Evolutionary conservation across 2,888 invertebrate species (phyloP), one percentile per base, ranked within the genome.

Genomic region (Chalcosyrphus nemorum): DNA sequence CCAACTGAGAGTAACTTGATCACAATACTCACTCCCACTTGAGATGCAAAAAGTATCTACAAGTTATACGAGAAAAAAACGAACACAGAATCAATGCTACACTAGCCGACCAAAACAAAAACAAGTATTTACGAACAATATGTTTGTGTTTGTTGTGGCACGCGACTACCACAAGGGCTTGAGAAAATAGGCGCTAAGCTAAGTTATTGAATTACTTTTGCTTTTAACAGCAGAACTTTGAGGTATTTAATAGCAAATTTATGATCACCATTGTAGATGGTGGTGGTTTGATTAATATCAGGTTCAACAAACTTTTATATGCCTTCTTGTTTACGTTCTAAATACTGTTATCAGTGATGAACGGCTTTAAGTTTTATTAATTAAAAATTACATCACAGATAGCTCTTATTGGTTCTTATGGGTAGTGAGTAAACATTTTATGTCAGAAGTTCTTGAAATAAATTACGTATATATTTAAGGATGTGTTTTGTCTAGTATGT

Each of bases 301-400:
- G 54, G 72, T 72, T 72, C 72, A 72, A 63, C 32, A 72, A 72
- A 72, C 52, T 54, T 61, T 41, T 61, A 43, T 41, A 32, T 9
- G 7, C 1, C 32, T 41, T 13, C 21, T 38, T 50, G 4, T 41
- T 47, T 17, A 19, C 29, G 17, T 41, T 50, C 38, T 50, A 50
- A 9, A 24, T 9, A 9, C 7, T 41, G 9, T 72, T 72, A 72
- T 61, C 72, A 61, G 41, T 4, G 4, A 2, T 24, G 15, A 21
- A 41, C 21, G 52, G n/a, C 50, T 52, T 47, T 0, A 2, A 6
- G 13, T 32, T 72, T 61, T 61, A 72, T 72, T 57, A 21, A 17
- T 38, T 7, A 38, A 3, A 24, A 71, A 47, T 50, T 52, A 41
- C 41, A 43, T 43, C 27, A n/a, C n/a, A 29, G 19, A 54, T 54